Evolutionary conservation across 2,113 vertebrate species (phyloP), one percentile per base, ranked within the genome.

Genomic region (Hypomesus transpacificus): DNA sequence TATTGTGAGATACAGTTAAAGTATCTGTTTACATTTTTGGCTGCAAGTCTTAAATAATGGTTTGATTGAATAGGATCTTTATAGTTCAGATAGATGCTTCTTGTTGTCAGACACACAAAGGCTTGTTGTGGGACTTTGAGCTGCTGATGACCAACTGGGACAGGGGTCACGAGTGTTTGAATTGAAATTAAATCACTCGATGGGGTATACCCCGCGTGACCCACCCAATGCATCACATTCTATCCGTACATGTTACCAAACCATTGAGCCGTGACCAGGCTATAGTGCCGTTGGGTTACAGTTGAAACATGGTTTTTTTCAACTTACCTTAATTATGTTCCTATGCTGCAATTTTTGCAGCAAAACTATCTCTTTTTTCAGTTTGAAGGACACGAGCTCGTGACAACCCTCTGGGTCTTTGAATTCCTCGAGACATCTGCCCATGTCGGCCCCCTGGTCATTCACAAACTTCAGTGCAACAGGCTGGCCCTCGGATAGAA

Each of bases 351-450:
- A 85, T 74, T 87, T 89, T 83, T 82, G 92, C 77, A 96, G 79
- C 66, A 96, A 86, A 20, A 89, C 77, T 59, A 94, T 90, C 90
- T 96, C 95, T 69, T 96, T 96, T 77, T 89, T 90, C 85, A 94
- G 81, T 69, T 94, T 96, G 85, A 88, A 94, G 0, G 93, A 91
- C 54, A 94, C 93, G 20, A 96, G 90, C 62, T 93, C 88, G 11
- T 87, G 78, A 84, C 92, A 94, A 9, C 91, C 92, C 2, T 68
- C 75, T 0, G 76, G 80, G 4, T 90, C 91, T 46, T 86, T 77
- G 56, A 94, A 92, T 1, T 92, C 91, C 80, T 90, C 89, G 81
- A 94, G 26, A 75, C 95, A 96, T 24, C 89, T 89, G 24, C 77
- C 88, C 90, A 95, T 93, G 86, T 96, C 95, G 57, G 89, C 83